Conservation (phyloP, 2,797 vertebrate genomes). For the Silurus aristotelis region DNA sequence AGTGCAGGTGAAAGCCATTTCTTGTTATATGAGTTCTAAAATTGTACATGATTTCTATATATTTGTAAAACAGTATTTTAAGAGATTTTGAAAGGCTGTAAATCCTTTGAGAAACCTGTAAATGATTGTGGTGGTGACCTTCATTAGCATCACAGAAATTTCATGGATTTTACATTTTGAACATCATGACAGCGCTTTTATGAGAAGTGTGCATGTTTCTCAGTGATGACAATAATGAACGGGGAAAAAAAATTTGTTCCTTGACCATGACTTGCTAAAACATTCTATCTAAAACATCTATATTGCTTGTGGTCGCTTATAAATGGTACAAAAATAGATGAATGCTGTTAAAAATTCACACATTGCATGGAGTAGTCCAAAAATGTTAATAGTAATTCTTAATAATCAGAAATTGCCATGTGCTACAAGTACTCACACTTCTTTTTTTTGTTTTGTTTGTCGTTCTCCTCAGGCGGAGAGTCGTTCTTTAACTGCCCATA, state of each 20-base stretch:
- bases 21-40: not conserved
- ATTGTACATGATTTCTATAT: too few species aligned
- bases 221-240: not conserved
- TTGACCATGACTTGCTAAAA: not conserved
- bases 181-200: not conserved
- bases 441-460: not conserved
- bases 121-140: not conserved
- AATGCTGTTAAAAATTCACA: not conserved
- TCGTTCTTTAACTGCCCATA: slow-evolving; percentile 72
- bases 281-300: too few species aligned
- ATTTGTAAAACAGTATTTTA: too few species aligned
- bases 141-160: not conserved
- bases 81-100: too few species aligned
- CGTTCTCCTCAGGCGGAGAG: slow-evolving; percentile 56
- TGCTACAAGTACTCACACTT: not conserved
- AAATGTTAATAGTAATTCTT: not conserved
- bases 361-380: not conserved
- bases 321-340: not conserved
- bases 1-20: not conserved
- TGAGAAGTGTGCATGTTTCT: not conserved
- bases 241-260: not conserved
- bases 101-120: not conserved
- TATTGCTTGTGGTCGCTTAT: not conserved
- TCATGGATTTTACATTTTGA: not conserved
- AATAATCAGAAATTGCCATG: not conserved